Percentiles rank a stretch among this genome's conserved stretches.
Evolutionary conservation across 1,140 invertebrate species (phyloP).

Genomic region (Drosophila micromelanica): DNA sequence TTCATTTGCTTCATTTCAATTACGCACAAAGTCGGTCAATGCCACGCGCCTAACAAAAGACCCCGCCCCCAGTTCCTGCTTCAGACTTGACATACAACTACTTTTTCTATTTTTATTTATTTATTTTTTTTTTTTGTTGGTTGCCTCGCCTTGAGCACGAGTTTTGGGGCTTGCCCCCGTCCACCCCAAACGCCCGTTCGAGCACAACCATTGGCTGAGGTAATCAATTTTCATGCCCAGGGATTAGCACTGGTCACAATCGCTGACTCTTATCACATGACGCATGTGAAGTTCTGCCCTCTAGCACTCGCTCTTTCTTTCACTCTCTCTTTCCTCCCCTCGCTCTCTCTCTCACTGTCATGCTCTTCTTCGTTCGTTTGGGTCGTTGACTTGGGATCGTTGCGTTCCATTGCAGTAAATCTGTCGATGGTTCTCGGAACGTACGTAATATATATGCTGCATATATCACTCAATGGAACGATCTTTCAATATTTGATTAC

Average conservation of each 20-base stretch:
- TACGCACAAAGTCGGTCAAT: conserved; percentile 66
- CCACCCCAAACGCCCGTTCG: too few species aligned
- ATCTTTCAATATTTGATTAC: conserved; percentile 40
- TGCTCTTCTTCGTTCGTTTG: conserved; percentile 16
- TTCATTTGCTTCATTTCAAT: conserved; percentile 26
- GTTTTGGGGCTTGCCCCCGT: not conserved
- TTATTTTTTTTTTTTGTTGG: not conserved
- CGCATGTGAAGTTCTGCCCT: conserved; percentile 17
- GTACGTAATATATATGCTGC: conserved; percentile 11
- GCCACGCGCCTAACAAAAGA: conserved; percentile 50
- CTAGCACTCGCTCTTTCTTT: not conserved
- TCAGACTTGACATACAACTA: conserved; percentile 50
- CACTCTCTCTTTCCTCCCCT: not conserved
- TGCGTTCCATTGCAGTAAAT: conserved; percentile 72
- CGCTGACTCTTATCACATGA: conserved; percentile 42
- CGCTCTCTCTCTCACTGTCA: too few species aligned
- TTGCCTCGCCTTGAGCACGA: conserved; percentile 58
- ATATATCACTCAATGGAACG: conserved; percentile 43
- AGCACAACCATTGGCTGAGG: conserved; percentile 44
- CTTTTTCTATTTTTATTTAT: too few species aligned
- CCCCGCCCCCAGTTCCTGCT: conserved; percentile 6
- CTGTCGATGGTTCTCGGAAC: conserved; percentile 60
- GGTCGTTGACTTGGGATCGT: conserved; percentile 59
- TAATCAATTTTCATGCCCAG: conserved; percentile 54
- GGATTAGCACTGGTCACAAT: conserved; percentile 29